Evolutionary conservation across 2,888 invertebrate genomes (phyloP).

Genomic region (Parthenolecanium corni): DNA sequence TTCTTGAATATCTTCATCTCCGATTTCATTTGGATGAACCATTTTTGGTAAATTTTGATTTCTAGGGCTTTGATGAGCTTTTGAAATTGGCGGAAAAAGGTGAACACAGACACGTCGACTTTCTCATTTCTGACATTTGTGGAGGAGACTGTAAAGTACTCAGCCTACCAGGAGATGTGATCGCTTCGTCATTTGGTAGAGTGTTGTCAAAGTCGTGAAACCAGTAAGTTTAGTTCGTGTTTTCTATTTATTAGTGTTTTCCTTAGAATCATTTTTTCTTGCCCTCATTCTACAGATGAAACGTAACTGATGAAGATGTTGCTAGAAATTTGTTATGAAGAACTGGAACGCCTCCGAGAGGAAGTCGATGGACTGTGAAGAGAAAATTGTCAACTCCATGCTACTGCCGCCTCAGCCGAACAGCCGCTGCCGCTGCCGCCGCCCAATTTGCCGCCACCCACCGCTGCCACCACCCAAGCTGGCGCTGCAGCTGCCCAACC

Average conservation of each 20-base stretch:
- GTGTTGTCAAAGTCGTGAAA: conserved; percentile 37
- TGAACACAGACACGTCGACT: conserved; percentile 52
- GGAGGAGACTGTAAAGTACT: conserved; percentile 48
- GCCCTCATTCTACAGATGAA: conserved; percentile 34
- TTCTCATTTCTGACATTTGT: conserved; percentile 56
- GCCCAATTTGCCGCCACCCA: too few relatives aligned
- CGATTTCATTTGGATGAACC: too few relatives aligned
- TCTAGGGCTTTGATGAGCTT: conserved; percentile 53
- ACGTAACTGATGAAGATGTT: conserved; percentile 47
- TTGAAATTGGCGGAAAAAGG: conserved; percentile 52
- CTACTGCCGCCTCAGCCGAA: too few relatives aligned
- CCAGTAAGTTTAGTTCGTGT: conserved; percentile 31
- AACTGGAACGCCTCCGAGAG: too few relatives aligned
- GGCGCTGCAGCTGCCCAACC: too few relatives aligned
- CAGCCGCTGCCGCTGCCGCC: too few relatives aligned
- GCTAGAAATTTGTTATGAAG: conserved; percentile 51
- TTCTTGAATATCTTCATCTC: too few relatives aligned
- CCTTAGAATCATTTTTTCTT: neutral
- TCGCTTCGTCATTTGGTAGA: conserved; percentile 59
- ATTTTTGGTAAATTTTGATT: too few relatives aligned
- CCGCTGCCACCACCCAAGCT: too few relatives aligned
- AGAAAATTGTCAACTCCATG: too few relatives aligned
- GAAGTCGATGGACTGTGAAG: too few relatives aligned
- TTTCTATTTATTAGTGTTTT: neutral
- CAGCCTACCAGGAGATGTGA: conserved; percentile 50